Evolutionary conservation across 1,140 invertebrate species (phyloP).

Genomic region (Tetragnatha versicolor): DNA sequence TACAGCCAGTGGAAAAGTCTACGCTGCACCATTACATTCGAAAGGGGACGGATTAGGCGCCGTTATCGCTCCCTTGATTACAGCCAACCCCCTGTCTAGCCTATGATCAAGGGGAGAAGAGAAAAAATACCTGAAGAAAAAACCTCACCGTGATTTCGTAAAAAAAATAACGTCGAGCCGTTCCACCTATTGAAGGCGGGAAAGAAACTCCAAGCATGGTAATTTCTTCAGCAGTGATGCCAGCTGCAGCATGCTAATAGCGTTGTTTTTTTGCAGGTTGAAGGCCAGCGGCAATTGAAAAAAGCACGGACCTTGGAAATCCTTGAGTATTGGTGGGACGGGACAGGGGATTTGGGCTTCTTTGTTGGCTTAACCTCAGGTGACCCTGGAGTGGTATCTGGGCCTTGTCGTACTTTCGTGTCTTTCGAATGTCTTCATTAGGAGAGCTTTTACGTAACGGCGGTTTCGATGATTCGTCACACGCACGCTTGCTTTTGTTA

Average conservation of each 20-base stretch:
- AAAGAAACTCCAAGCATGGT: conserved; percentile 11
- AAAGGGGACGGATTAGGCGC: conserved; percentile 35
- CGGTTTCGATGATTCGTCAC: too few relatives aligned
- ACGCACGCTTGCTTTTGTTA: not conserved
- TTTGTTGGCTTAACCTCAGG: conserved; percentile 30
- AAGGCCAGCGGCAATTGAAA: conserved; percentile 5
- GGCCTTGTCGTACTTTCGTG: conserved; percentile 12
- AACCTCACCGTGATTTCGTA: too few relatives aligned
- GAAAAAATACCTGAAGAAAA: not conserved
- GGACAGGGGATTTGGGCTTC: not conserved
- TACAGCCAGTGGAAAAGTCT: too few relatives aligned
- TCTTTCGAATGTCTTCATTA: conserved; percentile 32
- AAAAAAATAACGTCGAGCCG: conserved; percentile 6
- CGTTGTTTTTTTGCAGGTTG: not conserved
- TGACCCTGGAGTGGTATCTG: conserved; percentile 17
- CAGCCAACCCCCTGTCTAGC: not conserved
- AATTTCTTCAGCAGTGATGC: conserved; percentile 37
- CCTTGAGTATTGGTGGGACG: conserved; percentile 21
- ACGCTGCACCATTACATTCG: too few relatives aligned
- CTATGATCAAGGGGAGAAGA: conserved; percentile 23
- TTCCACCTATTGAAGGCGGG: conserved; percentile 16
- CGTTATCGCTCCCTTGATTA: conserved; percentile 49
- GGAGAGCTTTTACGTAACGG: not conserved
- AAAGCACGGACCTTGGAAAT: conserved; percentile 32
- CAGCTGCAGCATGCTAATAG: conserved; percentile 33